phyloP scores from a whole-genome alignment of 1,140 invertebrate species.

The Lysiphlebus fabarum region DNA sequence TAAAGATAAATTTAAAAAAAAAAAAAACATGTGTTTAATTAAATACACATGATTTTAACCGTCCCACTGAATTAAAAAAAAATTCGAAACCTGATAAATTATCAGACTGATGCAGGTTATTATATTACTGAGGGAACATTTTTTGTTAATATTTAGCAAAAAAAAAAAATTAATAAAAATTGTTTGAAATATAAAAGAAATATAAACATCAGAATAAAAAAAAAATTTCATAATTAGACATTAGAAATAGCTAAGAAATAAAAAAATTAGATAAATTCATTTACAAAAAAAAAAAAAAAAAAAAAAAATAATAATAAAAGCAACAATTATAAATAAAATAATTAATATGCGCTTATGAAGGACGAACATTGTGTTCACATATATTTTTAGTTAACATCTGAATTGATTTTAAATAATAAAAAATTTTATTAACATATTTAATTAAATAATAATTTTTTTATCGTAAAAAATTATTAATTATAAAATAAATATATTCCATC shows the following conservation, averaged over 20 bases:
- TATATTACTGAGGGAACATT: constrained; percentile 32
- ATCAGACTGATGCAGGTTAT: constrained; percentile 33
- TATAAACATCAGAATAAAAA: neutral
- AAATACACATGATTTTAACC: constrained; percentile 5
- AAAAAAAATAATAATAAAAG: neutral
- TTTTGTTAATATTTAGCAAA: constrained; percentile 20
- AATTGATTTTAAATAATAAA: too few relatives aligned
- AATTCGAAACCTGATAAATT: constrained; percentile 25
- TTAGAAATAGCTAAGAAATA: too few relatives aligned
- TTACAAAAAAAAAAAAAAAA: constrained; percentile 28
- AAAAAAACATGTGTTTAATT: neutral
- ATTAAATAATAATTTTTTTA: neutral
- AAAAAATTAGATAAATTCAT: constrained; percentile 7
- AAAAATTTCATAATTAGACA: neutral
- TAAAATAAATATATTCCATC: neutral
- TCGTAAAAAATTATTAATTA: too few relatives aligned
- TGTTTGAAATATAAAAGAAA: constrained; percentile 9
- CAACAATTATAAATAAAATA: neutral
- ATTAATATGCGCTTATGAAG: constrained; percentile 29
- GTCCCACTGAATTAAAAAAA: constrained; percentile 22
- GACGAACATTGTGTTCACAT: constrained; percentile 34
- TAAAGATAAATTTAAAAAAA: too few relatives aligned
- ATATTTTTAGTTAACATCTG: constrained; percentile 23
- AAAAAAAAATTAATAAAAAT: constrained; percentile 9
- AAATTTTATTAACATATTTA: constrained; percentile 5